A percentile compares a stretch with the other conserved stretches of the same genome.
phyloP scores from a whole-genome alignment of 2,797 vertebrate species.

The Acipenser oxyrinchus region DNA sequence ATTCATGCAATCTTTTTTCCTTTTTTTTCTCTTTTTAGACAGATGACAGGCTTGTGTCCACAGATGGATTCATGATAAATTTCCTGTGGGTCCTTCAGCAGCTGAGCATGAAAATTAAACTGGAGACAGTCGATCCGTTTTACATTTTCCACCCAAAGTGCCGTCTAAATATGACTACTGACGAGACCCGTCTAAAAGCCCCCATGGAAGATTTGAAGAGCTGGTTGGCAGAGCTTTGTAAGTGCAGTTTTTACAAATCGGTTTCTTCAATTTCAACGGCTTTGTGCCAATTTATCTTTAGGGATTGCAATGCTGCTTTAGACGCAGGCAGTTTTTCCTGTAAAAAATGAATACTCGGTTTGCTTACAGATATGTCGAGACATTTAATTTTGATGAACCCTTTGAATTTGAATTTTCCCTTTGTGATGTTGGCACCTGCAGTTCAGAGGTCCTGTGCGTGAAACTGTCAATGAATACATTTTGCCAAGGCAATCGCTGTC shows the following conservation, averaged over 20 bases:
- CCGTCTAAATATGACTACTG: constrained; percentile 76
- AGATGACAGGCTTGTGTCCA: constrained; percentile 91
- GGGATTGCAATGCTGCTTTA: too few species aligned
- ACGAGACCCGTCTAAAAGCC: constrained; percentile 90
- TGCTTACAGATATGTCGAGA: too few species aligned
- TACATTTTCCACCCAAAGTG: constrained; percentile 94
- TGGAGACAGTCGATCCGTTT: constrained; percentile 91
- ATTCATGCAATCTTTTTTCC: neutral
- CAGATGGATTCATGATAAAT: constrained; percentile 97
- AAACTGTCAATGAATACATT: too few species aligned
- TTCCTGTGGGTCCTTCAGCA: constrained; percentile 97
- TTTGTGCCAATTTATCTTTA: neutral
- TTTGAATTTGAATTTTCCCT: too few species aligned
- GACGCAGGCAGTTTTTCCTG: too few species aligned
- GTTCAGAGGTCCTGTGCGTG: too few species aligned
- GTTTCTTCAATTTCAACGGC: neutral
- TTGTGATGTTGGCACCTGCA: too few species aligned
- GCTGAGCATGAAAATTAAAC: constrained; percentile 93
- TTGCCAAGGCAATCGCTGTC: too few species aligned
- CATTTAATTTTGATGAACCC: too few species aligned
- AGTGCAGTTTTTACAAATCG: constrained; percentile 39
- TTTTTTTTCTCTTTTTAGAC: constrained; percentile 55
- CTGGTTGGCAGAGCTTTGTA: constrained; percentile 83
- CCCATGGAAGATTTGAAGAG: constrained; percentile 87
- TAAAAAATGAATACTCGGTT: too few species aligned